Percentiles rank a stretch among this genome's conserved stretches.
Evolutionary conservation across 23 tunicate species (phyloP).

Genomic region (Ciona savignyi): DNA sequence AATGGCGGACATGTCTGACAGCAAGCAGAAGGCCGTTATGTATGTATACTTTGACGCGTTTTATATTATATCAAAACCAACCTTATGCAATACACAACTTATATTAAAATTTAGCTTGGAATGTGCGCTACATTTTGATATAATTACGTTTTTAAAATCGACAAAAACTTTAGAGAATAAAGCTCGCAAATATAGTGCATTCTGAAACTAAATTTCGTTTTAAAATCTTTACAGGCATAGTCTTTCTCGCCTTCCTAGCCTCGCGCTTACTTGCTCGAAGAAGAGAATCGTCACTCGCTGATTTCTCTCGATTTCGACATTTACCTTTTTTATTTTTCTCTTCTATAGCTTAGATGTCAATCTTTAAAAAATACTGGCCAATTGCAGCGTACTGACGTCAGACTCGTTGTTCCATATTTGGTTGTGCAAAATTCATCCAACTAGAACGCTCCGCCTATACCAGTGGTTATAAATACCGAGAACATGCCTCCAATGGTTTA

Average conservation of each 20-base stretch:
- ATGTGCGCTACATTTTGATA: neutral
- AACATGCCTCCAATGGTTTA: slow-evolving; percentile 10
- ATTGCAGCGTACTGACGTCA: slow-evolving; percentile 21
- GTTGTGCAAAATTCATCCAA: neutral
- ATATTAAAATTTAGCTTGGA: neutral
- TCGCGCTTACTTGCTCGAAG: neutral
- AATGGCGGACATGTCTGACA: neutral
- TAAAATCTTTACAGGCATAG: neutral
- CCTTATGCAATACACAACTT: no score
- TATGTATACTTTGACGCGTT: neutral
- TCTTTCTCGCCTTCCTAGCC: neutral
- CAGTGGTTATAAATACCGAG: slow-evolving; percentile 23
- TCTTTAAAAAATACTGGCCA: slow-evolving; percentile 19
- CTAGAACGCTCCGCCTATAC: slow-evolving; percentile 59
- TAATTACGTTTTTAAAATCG: neutral
- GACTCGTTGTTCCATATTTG: slow-evolving; percentile 13
- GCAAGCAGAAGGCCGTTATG: neutral
- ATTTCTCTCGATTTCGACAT: neutral
- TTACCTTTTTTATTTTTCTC: slow-evolving; percentile 14
- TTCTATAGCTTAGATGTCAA: slow-evolving; percentile 7
- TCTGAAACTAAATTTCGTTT: neutral
- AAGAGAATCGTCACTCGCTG: neutral
- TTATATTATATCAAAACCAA: neutral
- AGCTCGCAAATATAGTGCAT: neutral
- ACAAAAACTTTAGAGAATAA: neutral